Percentiles rank a stretch among this genome's conserved stretches.
Conservation (phyloP, 2,113 vertebrate species). For the Rhea americana region DNA sequence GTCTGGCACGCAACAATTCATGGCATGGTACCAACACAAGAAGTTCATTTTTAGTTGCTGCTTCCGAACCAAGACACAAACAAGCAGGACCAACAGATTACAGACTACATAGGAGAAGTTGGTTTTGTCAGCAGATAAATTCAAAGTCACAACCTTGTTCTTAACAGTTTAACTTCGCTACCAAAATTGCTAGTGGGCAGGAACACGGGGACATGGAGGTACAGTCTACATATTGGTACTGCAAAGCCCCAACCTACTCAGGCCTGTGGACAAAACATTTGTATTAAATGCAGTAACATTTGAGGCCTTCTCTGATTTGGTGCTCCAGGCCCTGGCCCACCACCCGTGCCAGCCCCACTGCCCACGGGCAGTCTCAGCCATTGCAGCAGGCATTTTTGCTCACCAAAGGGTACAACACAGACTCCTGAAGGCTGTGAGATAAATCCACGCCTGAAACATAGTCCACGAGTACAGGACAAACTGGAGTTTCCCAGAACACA, state of each 20-base stretch:
- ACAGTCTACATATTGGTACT: not conserved
- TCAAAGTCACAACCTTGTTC: not conserved
- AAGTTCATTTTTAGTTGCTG: not conserved
- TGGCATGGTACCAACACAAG: not conserved
- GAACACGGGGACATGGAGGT: fast-evolving
- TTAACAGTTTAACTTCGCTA: not conserved
- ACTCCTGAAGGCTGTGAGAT: fast-evolving
- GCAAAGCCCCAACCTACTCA: not conserved
- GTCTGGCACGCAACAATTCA: not conserved
- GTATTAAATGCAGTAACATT: not conserved
- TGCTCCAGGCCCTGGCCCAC: not conserved
- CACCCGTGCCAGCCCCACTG: not conserved
- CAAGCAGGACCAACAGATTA: not conserved
- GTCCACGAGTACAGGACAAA: not conserved
- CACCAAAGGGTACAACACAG: not conserved
- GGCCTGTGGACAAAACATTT: fast-evolving
- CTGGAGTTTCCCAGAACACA: not conserved
- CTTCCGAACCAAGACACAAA: not conserved
- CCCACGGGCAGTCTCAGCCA: fast-evolving
- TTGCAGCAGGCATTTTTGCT: not conserved
- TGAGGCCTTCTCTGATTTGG: not conserved
- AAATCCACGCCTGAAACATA: not conserved
- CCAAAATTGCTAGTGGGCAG: too few species aligned
- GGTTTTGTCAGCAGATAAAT: not conserved
- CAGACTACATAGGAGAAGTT: not conserved